Conservation (phyloP, 1,140 invertebrate species). For the Charaxes varanes region DNA sequence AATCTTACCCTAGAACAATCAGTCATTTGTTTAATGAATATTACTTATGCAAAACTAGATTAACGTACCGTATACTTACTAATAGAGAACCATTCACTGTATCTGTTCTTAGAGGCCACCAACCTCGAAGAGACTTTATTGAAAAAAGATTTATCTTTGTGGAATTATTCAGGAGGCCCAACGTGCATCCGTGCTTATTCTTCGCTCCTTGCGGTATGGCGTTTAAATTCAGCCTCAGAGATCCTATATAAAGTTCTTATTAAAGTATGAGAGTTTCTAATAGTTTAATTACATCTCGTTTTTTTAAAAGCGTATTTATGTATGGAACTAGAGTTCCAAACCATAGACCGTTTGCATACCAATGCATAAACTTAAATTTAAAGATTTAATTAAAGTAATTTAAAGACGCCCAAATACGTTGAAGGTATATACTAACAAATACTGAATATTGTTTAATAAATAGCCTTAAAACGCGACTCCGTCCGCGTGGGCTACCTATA, state of each 20-base stretch:
- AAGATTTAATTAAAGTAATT: too few species aligned
- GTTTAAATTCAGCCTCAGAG: constrained; percentile 52
- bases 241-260: constrained; percentile 39
- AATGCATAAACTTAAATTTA: too few species aligned
- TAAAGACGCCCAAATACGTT: too few species aligned
- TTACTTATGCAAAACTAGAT: not conserved
- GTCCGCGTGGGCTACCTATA: too few species aligned
- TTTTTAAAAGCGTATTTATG: too few species aligned
- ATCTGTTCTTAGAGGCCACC: constrained; percentile 82
- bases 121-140: constrained; percentile 81
- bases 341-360: too few species aligned
- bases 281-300: not conserved
- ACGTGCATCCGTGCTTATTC: constrained; percentile 24
- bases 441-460: too few species aligned
- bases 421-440: too few species aligned
- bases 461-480: too few species aligned
- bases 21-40: not conserved
- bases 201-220: constrained; percentile 52
- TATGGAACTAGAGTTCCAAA: too few species aligned
- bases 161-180: constrained; percentile 69
- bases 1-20: constrained; percentile 76
- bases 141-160: constrained; percentile 87
- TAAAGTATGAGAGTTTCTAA: not conserved
- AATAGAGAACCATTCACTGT: not conserved
- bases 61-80: not conserved